These are phyloP conservation scores for Halocynthia roretzi DNA, from an alignment of 23 tunicate species.

Conservation along the genomic window DNA sequence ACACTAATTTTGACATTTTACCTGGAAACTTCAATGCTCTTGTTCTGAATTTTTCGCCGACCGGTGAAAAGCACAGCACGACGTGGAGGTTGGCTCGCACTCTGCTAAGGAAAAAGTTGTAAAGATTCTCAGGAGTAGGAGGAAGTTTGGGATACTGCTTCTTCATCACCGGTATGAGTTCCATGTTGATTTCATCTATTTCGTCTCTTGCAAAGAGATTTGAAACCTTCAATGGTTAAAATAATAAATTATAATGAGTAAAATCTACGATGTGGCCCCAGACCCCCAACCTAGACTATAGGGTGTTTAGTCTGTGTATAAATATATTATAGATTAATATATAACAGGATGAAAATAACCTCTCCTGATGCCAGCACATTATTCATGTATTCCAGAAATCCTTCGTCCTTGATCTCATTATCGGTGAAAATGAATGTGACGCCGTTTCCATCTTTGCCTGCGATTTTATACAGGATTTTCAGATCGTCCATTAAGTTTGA, in stretches of 20 bases:
- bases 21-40: slow-evolving; percentile 88
- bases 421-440: slow-evolving; percentile 82
- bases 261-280: too few species aligned
- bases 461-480: slow-evolving; percentile 70
- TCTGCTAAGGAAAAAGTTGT: slow-evolving; percentile 70
- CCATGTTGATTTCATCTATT: slow-evolving; percentile 72
- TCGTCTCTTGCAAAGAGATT: slow-evolving; percentile 78
- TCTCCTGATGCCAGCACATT: slow-evolving; percentile 85
- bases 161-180: slow-evolving; percentile 72
- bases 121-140: slow-evolving; percentile 79
- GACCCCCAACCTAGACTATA: background rate
- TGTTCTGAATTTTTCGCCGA: slow-evolving; percentile 69
- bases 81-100: slow-evolving; percentile 69
- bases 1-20: background rate
- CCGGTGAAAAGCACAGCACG: slow-evolving; percentile 82
- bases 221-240: slow-evolving; percentile 24
- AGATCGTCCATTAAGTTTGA: slow-evolving; percentile 72
- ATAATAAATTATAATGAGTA: background rate
- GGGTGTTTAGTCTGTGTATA: too few species aligned
- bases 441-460: slow-evolving; percentile 73
- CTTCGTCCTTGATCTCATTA: slow-evolving; percentile 79
- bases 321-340: too few species aligned
- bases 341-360: slow-evolving; percentile 2
- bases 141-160: slow-evolving; percentile 71
- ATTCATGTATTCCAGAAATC: slow-evolving; percentile 81